A percentile compares a stretch with the other conserved stretches of the same genome.
phyloP scores from a whole-genome alignment of 2,113 vertebrate species.

The Lanius ludovicianus region DNA sequence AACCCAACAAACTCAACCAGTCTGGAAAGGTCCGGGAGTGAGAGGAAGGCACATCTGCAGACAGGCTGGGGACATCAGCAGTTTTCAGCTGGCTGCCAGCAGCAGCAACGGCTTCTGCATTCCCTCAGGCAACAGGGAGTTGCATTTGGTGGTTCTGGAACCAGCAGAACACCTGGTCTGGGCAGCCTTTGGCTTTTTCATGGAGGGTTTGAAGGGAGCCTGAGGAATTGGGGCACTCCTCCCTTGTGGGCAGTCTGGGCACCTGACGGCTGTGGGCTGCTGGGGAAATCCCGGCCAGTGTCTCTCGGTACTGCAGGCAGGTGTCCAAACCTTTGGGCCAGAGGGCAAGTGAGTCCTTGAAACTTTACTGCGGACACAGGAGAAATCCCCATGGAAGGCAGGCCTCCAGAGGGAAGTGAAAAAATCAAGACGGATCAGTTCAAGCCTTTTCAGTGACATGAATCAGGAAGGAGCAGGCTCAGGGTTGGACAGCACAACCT shows the following conservation, averaged over 20 bases:
- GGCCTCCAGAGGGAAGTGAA: neutral
- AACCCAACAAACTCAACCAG: constrained; percentile 44
- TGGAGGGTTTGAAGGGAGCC: neutral
- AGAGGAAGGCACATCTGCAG: constrained; percentile 45
- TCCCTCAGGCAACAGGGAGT: neutral
- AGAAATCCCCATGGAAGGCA: neutral
- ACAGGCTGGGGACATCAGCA: constrained; percentile 37
- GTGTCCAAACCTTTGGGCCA: constrained; percentile 24
- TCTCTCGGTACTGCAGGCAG: neutral
- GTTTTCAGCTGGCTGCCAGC: constrained; percentile 7
- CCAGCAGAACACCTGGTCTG: neutral
- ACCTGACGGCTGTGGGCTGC: constrained; percentile 16
- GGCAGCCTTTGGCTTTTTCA: neutral
- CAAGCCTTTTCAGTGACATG: neutral
- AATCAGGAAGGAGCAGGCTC: accelerated
- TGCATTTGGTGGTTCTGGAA: neutral
- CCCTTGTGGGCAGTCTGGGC: neutral
- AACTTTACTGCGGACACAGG: neutral
- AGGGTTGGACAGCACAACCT: neutral
- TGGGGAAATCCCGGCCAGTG: constrained; percentile 27
- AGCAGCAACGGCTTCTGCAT: neutral
- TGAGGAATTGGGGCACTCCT: neutral
- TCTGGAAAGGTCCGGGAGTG: neutral
- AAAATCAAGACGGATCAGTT: neutral
- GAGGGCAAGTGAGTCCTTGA: constrained; percentile 39